Evolutionary conservation across 2,888 invertebrate species (phyloP).

Genomic region (Drosophila paracracens): DNA sequence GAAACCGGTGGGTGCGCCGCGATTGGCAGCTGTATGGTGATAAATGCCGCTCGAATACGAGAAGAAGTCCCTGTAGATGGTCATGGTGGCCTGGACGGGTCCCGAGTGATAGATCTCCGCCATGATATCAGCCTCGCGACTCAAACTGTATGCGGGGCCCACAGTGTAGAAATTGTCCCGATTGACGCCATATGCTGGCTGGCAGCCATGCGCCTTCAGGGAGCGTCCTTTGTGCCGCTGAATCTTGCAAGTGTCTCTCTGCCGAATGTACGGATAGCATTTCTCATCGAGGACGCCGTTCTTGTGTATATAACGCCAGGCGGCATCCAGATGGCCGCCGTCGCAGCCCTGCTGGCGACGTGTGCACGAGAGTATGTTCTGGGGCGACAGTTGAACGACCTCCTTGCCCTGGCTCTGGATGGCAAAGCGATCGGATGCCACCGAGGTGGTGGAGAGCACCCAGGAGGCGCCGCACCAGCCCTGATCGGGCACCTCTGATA

Average conservation of each 20-base stretch:
- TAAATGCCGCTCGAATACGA: conserved; percentile 95
- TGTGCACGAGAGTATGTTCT: conserved; percentile 95
- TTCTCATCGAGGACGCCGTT: conserved; percentile 92
- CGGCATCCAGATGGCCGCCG: conserved; percentile 95
- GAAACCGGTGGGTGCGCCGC: conserved; percentile 88
- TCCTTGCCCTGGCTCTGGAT: conserved; percentile 94
- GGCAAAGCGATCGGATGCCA: conserved; percentile 92
- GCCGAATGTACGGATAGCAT: conserved; percentile 93
- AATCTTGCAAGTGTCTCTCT: conserved; percentile 88
- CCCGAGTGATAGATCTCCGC: conserved; percentile 95
- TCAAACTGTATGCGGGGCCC: conserved; percentile 91
- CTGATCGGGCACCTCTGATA: conserved; percentile 90
- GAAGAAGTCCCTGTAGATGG: conserved; percentile 96
- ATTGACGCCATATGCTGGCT: conserved; percentile 80
- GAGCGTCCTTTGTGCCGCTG: conserved; percentile 84
- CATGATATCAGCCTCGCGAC: conserved; percentile 94
- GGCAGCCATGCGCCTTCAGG: conserved; percentile 86
- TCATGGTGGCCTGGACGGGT: conserved; percentile 97
- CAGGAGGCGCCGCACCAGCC: conserved; percentile 94
- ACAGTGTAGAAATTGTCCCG: conserved; percentile 89
- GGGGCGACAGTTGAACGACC: conserved; percentile 90
- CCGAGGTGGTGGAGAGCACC: conserved; percentile 94
- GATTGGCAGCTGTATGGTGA: conserved; percentile 87
- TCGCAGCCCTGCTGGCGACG: conserved; percentile 92
- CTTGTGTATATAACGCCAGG: conserved; percentile 94